These are phyloP conservation scores for Romanogobio albipinnatus DNA, from an alignment of 2,113 vertebrate species.

Conservation along the genomic window DNA sequence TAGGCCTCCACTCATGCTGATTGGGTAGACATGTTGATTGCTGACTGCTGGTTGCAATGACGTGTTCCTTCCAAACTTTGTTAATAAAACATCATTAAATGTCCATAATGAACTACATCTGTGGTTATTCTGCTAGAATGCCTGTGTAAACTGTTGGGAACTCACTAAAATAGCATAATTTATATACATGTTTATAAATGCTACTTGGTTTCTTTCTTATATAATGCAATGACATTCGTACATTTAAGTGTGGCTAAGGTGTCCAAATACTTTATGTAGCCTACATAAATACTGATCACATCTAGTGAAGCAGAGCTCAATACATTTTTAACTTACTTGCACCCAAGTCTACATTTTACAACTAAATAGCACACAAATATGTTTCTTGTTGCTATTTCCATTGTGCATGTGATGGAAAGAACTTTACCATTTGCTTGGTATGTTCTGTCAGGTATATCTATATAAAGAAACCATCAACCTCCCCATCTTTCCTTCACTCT, in stretches of 20 bases:
- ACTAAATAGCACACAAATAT: background rate
- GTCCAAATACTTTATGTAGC: background rate
- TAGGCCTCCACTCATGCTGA: too few relatives aligned
- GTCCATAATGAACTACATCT: background rate
- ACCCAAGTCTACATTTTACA: background rate
- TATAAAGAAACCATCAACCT: conserved; percentile 44
- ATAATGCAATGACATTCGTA: background rate
- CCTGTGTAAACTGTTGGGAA: conserved; percentile 5
- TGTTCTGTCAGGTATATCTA: conserved; percentile 32
- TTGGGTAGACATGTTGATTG: too few relatives aligned
- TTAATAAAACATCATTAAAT: background rate
- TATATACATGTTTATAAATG: background rate
- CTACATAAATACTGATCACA: background rate
- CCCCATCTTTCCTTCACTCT: conserved; percentile 19
- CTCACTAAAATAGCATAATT: background rate
- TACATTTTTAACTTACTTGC: background rate
- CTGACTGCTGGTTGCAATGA: too few relatives aligned
- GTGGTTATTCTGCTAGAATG: background rate
- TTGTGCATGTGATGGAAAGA: conserved; percentile 42
- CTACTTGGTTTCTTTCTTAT: background rate
- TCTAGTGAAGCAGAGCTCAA: background rate
- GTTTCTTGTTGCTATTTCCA: conserved; percentile 24
- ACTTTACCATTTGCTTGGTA: conserved; percentile 11
- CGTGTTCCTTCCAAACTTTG: too few relatives aligned
- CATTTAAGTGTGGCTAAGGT: background rate